Evolutionary conservation across 2,888 invertebrate species (phyloP), one percentile per base, ranked within the genome.

Genomic region (Argyra leucocephala): DNA sequence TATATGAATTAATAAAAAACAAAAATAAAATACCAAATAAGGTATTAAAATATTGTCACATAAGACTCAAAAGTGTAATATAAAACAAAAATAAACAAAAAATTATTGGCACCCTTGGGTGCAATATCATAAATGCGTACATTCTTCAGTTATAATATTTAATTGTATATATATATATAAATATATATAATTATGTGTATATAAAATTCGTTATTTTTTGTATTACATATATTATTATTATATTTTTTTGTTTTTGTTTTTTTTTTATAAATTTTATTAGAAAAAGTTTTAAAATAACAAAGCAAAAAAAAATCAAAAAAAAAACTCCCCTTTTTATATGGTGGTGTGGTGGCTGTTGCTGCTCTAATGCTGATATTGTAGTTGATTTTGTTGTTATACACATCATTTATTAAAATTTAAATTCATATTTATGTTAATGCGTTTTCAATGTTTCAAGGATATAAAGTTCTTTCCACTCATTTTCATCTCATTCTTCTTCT

Each of bases 341-440:
- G 7, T 31, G 7, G 3, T 31, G 48, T 48, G 12, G 18, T 48
- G 1, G 18, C 18, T 48, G 26, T 31, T 10, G 31, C 7, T 31
- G 31, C 12, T 3, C 31, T 7, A 26, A 6, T 37, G 31, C 10
- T 31, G 12, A 18, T 48, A 18, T 48, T 48, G 7, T 48, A 18
- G 48, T 48, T 48, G 18, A 12, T 48, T 48, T 48, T 48, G 9
- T 31, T 31, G 9, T 48, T 48, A 48, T 48, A 48, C 48, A 48
- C 48, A 48, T 48, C 48, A 48, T 48, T 48, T 48, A 48, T 48
- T 48, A 48, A 48, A 48, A 48, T 48, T 48, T 48, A 48, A 48
- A 48, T 48, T 48, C 48, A 48, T 48, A 48, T 48, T 48, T 48
- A 48, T 48, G 18, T 48, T 48, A 48, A 48, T 48, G 48, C 48